Conservation (phyloP, 2,797 vertebrate genomes). For the Tamandua tetradactyla region DNA sequence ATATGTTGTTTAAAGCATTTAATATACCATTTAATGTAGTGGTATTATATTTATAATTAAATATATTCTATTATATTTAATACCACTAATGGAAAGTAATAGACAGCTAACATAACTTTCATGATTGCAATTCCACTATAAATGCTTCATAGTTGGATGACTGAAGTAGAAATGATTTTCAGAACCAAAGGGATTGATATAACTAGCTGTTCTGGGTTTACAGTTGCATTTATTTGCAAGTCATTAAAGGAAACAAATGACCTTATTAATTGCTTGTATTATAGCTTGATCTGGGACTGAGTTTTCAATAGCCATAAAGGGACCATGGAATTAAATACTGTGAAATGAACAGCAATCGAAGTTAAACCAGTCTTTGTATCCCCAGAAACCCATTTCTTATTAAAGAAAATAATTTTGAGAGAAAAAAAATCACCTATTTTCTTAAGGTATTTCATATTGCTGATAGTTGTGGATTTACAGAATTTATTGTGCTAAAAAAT, state of each 20-base stretch:
- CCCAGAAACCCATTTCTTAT: not conserved
- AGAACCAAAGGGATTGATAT: not conserved
- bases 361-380: constrained; percentile 4
- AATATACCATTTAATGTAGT: no score
- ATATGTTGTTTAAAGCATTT: not conserved
- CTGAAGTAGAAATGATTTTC: constrained; percentile 11
- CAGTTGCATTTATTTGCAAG: not conserved
- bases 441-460: constrained; percentile 4
- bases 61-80: no score
- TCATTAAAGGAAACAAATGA: constrained; percentile 21
- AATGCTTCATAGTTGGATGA: not conserved
- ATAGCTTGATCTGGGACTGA: not conserved
- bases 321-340: constrained; percentile 34
- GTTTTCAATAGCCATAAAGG: not conserved
- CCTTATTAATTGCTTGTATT: not conserved
- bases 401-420: not conserved
- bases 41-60: no score
- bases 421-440: not conserved
- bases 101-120: not conserved
- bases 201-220: not conserved
- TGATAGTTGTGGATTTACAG: constrained; percentile 10
- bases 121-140: not conserved
- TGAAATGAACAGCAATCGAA: constrained; percentile 47
- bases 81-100: constrained; percentile 8
- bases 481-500: not conserved